phyloP scores from a whole-genome alignment of 1,140 invertebrate genomes.

The Drosophila sproati region DNA sequence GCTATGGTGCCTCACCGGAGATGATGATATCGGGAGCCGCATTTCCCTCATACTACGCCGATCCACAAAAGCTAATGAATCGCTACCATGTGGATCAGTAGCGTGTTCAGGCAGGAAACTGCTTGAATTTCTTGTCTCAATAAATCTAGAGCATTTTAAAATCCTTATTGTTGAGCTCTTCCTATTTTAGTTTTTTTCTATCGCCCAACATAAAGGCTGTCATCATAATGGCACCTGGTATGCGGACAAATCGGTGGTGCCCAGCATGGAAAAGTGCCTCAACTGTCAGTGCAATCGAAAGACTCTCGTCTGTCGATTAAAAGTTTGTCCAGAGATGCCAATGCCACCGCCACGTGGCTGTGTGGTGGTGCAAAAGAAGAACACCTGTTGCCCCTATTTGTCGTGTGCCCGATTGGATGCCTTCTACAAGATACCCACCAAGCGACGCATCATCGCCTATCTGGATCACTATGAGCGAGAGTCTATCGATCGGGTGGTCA shows the following conservation, averaged over 20 bases:
- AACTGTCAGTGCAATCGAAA: slow-evolving; percentile 90
- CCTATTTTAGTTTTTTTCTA: no score
- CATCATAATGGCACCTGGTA: slow-evolving; percentile 88
- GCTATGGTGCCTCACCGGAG: slow-evolving; percentile 31
- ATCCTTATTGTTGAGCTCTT: neutral
- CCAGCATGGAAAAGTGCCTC: slow-evolving; percentile 90
- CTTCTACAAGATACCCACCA: slow-evolving; percentile 83
- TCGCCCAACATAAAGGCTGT: slow-evolving; percentile 85
- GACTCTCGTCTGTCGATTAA: slow-evolving; percentile 90
- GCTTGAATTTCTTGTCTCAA: slow-evolving; percentile 2
- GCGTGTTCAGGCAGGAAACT: neutral
- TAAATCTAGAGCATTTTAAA: slow-evolving; percentile 21
- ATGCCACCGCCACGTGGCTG: slow-evolving; percentile 90
- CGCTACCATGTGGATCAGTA: neutral
- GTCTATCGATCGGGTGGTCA: slow-evolving; percentile 83
- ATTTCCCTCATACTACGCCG: slow-evolving; percentile 21
- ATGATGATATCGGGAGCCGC: slow-evolving; percentile 28
- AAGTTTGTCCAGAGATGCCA: slow-evolving; percentile 90
- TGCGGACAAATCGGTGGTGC: slow-evolving; percentile 87
- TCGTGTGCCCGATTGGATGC: slow-evolving; percentile 88
- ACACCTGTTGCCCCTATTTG: slow-evolving; percentile 91
- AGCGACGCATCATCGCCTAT: slow-evolving; percentile 80
- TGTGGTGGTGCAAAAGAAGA: slow-evolving; percentile 88
- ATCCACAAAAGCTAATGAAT: neutral
- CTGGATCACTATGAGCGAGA: slow-evolving; percentile 81